phyloP scores from a whole-genome alignment of 1,140 invertebrate genomes.

The Harlomillsia oculata region DNA sequence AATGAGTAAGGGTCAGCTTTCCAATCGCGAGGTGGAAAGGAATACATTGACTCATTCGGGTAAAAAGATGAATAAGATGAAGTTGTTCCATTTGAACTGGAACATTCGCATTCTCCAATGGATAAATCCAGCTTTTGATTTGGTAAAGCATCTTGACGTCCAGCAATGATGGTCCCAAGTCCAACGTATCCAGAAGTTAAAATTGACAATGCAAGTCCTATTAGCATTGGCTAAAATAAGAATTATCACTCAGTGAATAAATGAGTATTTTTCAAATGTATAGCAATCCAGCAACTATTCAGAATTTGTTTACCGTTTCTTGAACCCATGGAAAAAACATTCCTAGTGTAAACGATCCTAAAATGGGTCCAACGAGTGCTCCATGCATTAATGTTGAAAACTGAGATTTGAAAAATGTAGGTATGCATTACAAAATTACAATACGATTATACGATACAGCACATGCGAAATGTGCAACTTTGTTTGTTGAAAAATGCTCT shows the following conservation, averaged over 20 bases:
- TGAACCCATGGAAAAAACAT: conserved; percentile 76
- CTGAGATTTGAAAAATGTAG: background rate
- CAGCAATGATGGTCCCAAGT: conserved; percentile 25
- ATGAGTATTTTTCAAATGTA: too few relatives aligned
- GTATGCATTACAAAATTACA: background rate
- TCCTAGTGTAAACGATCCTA: conserved; percentile 70
- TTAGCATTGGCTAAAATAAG: too few relatives aligned
- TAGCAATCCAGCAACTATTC: too few relatives aligned
- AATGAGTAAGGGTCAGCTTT: conserved; percentile 4
- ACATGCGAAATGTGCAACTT: background rate
- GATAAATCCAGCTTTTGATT: background rate
- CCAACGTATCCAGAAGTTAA: conserved; percentile 12
- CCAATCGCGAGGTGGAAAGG: background rate
- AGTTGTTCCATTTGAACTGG: background rate
- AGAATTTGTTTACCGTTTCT: conserved; percentile 39
- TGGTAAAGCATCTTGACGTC: conserved; percentile 1
- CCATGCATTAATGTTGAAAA: conserved; percentile 17
- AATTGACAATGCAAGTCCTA: too few relatives aligned
- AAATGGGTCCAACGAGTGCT: conserved; percentile 20
- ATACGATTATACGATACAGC: background rate
- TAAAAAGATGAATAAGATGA: background rate
- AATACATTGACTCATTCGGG: background rate
- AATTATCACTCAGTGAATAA: too few relatives aligned
- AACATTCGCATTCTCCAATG: background rate
- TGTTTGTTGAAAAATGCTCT: background rate